Evolutionary conservation across 2,113 vertebrate species (phyloP).

Genomic region (Urocitellus parryii): DNA sequence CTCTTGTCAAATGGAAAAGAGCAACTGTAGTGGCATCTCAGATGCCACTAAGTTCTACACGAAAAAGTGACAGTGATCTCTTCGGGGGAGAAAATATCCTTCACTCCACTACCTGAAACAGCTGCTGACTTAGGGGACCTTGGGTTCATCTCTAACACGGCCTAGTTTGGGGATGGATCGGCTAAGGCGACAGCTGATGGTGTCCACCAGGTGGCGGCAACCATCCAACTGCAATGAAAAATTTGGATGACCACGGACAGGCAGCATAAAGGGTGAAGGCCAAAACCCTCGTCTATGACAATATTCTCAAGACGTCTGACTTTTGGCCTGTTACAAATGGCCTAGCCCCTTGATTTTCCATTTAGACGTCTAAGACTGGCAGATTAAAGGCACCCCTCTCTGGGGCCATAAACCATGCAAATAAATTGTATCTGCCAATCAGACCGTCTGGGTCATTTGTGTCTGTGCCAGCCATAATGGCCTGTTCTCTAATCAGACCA

Average conservation of each 20-base stretch:
- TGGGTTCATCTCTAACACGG: neutral
- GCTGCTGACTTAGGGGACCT: neutral
- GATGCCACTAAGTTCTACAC: neutral
- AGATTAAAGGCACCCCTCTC: neutral
- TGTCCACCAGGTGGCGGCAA: neutral
- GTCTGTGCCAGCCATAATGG: neutral
- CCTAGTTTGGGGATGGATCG: neutral
- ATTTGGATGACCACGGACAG: neutral
- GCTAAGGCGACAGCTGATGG: neutral
- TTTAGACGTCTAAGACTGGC: neutral
- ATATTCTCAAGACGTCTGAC: neutral
- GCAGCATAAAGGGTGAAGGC: neutral
- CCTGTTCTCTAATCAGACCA: neutral
- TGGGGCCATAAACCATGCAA: neutral
- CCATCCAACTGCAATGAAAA: neutral
- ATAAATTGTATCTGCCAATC: neutral
- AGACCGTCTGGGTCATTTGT: neutral
- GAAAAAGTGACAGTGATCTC: neutral
- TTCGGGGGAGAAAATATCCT: neutral
- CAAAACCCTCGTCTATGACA: neutral
- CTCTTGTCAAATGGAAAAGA: neutral
- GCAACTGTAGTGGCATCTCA: neutral
- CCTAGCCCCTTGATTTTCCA: neutral
- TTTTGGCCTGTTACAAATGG: neutral
- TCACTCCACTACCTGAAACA: neutral